A percentile compares a stretch with the other conserved stretches of the same genome.
Evolutionary conservation across 2,113 vertebrate genomes (phyloP).

Genomic region (Lasiurus cinereus): DNA sequence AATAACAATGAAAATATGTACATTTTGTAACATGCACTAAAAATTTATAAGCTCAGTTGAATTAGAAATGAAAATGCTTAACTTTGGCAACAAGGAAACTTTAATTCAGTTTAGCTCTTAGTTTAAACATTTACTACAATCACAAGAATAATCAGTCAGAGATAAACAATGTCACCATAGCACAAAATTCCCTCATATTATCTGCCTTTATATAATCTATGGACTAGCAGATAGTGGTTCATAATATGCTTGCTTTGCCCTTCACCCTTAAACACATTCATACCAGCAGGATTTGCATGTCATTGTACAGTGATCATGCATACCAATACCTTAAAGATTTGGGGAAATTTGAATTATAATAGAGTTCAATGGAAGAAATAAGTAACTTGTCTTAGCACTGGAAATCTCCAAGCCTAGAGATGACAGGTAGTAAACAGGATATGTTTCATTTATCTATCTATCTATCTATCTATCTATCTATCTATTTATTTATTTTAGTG

Average conservation of each 20-base stretch:
- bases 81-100: not conserved
- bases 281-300: not conserved
- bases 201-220: not conserved
- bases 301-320: not conserved
- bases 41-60: not conserved
- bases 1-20: not conserved
- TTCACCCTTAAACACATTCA: not conserved
- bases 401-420: not conserved
- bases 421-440: not conserved
- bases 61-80: conserved; percentile 22
- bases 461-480: no score
- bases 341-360: not conserved
- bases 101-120: not conserved
- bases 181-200: no score
- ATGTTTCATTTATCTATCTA: not conserved
- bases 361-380: not conserved
- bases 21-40: conserved; percentile 28
- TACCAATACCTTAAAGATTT: not conserved
- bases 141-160: not conserved
- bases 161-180: not conserved
- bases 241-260: not conserved
- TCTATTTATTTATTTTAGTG: no score
- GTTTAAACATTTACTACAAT: not conserved
- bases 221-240: not conserved
- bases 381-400: no score